Percentiles rank a stretch among this genome's conserved stretches.
phyloP scores from a whole-genome alignment of 2,888 invertebrate genomes.

The Patella pellucida region DNA sequence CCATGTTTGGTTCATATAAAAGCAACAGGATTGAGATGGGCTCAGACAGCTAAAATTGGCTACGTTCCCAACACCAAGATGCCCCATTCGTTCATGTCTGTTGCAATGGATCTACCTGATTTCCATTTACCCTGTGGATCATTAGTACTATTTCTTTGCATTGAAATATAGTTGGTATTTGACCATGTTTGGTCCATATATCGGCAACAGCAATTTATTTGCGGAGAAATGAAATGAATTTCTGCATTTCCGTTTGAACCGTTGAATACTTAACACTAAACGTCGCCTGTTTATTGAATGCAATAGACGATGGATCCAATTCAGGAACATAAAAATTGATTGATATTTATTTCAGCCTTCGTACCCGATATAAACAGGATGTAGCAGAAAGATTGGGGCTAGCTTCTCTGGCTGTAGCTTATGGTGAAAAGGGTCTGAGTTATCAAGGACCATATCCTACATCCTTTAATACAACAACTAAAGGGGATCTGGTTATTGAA shows the following conservation, averaged over 20 bases:
- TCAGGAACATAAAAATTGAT: no score
- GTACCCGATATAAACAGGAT: slow-evolving; percentile 58
- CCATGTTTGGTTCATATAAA: no score
- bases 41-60: slow-evolving; percentile 56
- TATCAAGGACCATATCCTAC: slow-evolving; percentile 61
- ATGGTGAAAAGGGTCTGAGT: slow-evolving; percentile 43
- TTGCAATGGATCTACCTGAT: slow-evolving; percentile 61
- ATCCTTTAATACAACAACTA: neutral
- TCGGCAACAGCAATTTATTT: no score
- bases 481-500: slow-evolving; percentile 18
- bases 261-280: no score
- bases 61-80: slow-evolving; percentile 52
- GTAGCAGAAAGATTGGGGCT: slow-evolving; percentile 56
- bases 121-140: slow-evolving; percentile 45
- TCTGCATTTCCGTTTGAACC: no score
- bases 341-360: slow-evolving; percentile 44
- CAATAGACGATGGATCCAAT: no score
- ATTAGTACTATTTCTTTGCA: slow-evolving; percentile 29
- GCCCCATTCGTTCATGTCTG: slow-evolving; percentile 59
- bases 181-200: no score
- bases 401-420: slow-evolving; percentile 57
- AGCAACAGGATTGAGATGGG: slow-evolving; percentile 52
- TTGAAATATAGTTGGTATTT: no score
- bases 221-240: no score
- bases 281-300: neutral